Conservation (phyloP, 1,140 invertebrate genomes). For the Patella vulgata region DNA sequence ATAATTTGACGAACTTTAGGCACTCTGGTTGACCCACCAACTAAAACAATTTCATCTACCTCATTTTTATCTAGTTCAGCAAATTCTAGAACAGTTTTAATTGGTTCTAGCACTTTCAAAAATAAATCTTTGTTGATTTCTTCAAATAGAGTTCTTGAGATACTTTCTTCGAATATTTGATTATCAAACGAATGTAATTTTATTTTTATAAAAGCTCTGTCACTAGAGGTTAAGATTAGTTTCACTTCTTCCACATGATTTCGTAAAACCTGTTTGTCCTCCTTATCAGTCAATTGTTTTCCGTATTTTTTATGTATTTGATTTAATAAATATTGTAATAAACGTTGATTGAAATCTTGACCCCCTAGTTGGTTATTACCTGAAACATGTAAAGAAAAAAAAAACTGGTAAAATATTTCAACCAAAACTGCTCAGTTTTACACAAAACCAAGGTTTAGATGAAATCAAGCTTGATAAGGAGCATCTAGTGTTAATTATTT, state of each 20-base stretch:
- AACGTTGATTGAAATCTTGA: constrained; percentile 69
- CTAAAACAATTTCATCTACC: constrained; percentile 69
- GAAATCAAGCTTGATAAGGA: no score
- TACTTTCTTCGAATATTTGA: constrained; percentile 40
- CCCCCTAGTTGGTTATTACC: constrained; percentile 69
- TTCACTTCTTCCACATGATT: constrained; percentile 68
- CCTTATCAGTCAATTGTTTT: constrained; percentile 58
- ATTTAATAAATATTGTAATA: constrained; percentile 56
- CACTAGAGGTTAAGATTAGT: constrained; percentile 62
- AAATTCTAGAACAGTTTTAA: constrained; percentile 79
- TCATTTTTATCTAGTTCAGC: constrained; percentile 74
- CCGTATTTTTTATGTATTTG: constrained; percentile 52
- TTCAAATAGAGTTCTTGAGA: constrained; percentile 65
- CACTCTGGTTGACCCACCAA: constrained; percentile 69
- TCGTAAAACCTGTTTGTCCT: constrained; percentile 68
- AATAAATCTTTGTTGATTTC: constrained; percentile 67
- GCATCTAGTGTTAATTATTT: no score
- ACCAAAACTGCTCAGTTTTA: no score
- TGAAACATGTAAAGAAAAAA: constrained; percentile 30
- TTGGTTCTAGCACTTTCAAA: constrained; percentile 62
- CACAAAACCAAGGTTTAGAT: no score
- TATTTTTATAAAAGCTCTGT: constrained; percentile 52
- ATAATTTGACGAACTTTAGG: constrained; percentile 67
- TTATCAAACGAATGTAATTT: constrained; percentile 52
- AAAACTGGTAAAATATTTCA: not conserved